Base-by-base conservation (phyloP, 2,797 vertebrate species). In the Rhinoraja longicauda region DNA sequence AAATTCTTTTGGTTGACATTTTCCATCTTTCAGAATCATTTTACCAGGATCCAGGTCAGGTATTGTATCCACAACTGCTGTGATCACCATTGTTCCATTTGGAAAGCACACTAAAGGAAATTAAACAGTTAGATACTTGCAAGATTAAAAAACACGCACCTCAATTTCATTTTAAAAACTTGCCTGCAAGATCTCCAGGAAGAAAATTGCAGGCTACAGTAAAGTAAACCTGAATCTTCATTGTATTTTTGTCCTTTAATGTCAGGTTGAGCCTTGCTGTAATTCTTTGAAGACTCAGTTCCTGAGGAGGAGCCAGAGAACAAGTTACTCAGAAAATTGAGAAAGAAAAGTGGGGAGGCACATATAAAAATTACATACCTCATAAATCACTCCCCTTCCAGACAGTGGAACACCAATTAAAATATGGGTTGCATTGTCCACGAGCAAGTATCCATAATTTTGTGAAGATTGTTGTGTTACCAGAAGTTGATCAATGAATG, bases 101-200 rank as follows among this genome's bases (percentile, higher is more conserved):
- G 62, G 86, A 90, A 70, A 90, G 62, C n/a, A 90, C n/a, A 90
- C 86, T 67, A 45, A 90, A 64, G 0, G 67, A 90, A 90, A 90
- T 90, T 32, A n/a, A 32, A 19, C 10, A 29, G 24, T 78, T 78
- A 78, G 32, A 36, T 36, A 36, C 36, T 78, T 26, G 39, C 39
- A 76, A 5, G 5, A 72, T 2, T 72, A 17, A 72, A 6, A 72
- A 72, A 72, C 1, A 19, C 21, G 21, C 13, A 82, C 26, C 26
- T 15, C 24, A 1, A 24, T 53, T 82, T 15, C 2, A 36, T 36
- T 78, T 13, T 78, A 1, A 17, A 78, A 45, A 21, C 77, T 62
- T 84, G 29, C 81, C 81, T 84, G 57, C 57, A 84, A 84, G 57
- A 57, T 84, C 81, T 59, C 59, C 53, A 57, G 81, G 24, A 84